These are phyloP conservation scores for Oryctolagus cuniculus DNA, from an alignment of 2,113 vertebrate species.

Conservation along the genomic window DNA sequence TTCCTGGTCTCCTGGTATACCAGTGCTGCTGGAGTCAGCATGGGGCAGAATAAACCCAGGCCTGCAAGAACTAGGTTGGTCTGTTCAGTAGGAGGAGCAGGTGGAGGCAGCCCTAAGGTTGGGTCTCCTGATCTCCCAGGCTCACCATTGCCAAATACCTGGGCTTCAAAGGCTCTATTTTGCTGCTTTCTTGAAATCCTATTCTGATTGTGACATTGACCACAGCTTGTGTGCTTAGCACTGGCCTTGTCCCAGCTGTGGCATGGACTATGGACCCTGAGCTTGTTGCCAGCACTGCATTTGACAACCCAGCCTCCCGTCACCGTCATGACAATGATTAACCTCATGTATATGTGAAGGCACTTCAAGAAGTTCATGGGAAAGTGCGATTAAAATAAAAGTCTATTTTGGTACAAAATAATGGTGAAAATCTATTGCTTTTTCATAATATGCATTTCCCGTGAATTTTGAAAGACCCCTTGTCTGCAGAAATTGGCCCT, in stretches of 20 bases:
- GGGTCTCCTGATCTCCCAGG: neutral
- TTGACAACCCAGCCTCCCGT: neutral
- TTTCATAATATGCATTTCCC: too few relatives aligned
- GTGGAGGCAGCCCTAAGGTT: neutral
- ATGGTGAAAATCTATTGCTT: too few relatives aligned
- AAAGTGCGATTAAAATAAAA: too few relatives aligned
- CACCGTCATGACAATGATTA: neutral
- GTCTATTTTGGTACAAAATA: too few relatives aligned
- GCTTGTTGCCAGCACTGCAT: neutral
- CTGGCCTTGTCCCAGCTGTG: neutral
- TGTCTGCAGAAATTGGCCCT: neutral
- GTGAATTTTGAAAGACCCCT: too few relatives aligned
- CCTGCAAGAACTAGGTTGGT: neutral
- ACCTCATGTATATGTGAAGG: neutral
- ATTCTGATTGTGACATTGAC: neutral
- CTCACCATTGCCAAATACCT: neutral
- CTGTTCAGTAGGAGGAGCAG: neutral
- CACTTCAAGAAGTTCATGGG: too few relatives aligned
- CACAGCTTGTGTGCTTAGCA: too few relatives aligned
- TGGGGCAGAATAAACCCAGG: neutral
- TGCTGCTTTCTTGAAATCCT: neutral
- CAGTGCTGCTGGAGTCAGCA: neutral
- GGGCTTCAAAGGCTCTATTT: neutral
- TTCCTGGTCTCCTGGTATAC: neutral
- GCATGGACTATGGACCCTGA: neutral